Conservation (phyloP, 1,140 invertebrate species). For the Drosophila sproati region DNA sequence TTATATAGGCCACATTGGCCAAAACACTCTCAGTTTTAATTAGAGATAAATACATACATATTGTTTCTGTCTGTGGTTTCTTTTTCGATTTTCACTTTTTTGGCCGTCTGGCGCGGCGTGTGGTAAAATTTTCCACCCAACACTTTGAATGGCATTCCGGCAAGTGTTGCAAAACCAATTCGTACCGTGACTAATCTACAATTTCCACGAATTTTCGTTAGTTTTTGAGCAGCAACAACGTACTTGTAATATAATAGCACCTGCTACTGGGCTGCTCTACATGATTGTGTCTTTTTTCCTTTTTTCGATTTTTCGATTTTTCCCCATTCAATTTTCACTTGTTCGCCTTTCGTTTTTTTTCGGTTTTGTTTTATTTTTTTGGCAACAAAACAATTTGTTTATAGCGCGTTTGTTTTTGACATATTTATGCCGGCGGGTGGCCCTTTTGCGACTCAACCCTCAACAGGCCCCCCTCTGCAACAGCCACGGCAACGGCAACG, state of each 20-base stretch:
- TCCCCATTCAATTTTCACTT: constrained; percentile 54
- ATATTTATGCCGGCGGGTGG: constrained; percentile 78
- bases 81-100: background rate
- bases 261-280: constrained; percentile 31
- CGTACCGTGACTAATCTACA: constrained; percentile 37
- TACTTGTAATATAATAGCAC: constrained; percentile 37
- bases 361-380: constrained; percentile 32
- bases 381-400: constrained; percentile 80
- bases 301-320: constrained; percentile 62
- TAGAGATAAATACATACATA: constrained; percentile 41
- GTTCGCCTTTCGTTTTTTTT: constrained; percentile 26
- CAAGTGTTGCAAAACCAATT: constrained; percentile 11
- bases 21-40: constrained; percentile 41
- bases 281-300: constrained; percentile 18
- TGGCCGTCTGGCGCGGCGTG: constrained; percentile 5
- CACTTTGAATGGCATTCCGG: constrained; percentile 30
- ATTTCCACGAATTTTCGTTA: constrained; percentile 17
- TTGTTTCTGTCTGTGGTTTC: background rate
- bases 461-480: background rate
- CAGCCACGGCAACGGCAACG: background rate
- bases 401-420: constrained; percentile 77
- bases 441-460: constrained; percentile 37
- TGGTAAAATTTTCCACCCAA: constrained; percentile 5
- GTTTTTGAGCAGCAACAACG: constrained; percentile 5
- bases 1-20: constrained; percentile 26